Conservation (phyloP, 1,140 invertebrate species). For the Sogatella furcifera region DNA sequence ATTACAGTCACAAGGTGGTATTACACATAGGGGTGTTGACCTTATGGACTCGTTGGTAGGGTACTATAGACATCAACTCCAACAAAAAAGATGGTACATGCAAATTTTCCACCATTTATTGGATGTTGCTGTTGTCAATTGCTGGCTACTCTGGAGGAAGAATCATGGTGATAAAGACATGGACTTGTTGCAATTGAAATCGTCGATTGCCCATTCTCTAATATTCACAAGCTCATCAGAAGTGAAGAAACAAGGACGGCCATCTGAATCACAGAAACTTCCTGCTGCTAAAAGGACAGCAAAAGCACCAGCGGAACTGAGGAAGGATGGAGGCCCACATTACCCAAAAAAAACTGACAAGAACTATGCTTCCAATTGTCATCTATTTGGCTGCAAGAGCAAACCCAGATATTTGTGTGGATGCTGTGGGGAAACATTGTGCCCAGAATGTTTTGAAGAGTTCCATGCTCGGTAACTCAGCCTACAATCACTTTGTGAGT, state of each 20-base stretch:
- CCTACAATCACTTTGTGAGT: too few species aligned
- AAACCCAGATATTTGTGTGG: conserved; percentile 12
- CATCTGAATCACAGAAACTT: background rate
- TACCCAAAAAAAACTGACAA: conserved; percentile 8
- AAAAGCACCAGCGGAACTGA: background rate
- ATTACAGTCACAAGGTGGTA: conserved; percentile 18
- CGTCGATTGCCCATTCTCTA: conserved; percentile 6
- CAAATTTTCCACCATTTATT: conserved; percentile 23
- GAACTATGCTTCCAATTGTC: conserved; percentile 1
- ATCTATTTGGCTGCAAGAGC: conserved; percentile 8
- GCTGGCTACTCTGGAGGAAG: conserved; percentile 21
- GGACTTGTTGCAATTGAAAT: conserved; percentile 7
- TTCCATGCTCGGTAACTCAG: background rate
- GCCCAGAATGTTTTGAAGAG: conserved; percentile 14
- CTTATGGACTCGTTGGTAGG: conserved; percentile 23
- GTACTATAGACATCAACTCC: conserved; percentile 19
- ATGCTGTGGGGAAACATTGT: conserved; percentile 15
- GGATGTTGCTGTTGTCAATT: conserved; percentile 23
- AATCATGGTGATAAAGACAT: conserved; percentile 3
- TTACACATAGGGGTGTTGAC: conserved; percentile 25
- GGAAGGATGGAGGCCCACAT: conserved; percentile 8
- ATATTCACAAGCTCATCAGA: background rate
- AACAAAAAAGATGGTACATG: conserved; percentile 22
- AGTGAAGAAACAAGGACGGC: conserved; percentile 1
- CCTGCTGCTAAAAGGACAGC: background rate